A percentile compares a stretch with the other conserved stretches of the same genome.
phyloP scores from a whole-genome alignment of 2,113 vertebrate genomes.

The Eidolon helvum region DNA sequence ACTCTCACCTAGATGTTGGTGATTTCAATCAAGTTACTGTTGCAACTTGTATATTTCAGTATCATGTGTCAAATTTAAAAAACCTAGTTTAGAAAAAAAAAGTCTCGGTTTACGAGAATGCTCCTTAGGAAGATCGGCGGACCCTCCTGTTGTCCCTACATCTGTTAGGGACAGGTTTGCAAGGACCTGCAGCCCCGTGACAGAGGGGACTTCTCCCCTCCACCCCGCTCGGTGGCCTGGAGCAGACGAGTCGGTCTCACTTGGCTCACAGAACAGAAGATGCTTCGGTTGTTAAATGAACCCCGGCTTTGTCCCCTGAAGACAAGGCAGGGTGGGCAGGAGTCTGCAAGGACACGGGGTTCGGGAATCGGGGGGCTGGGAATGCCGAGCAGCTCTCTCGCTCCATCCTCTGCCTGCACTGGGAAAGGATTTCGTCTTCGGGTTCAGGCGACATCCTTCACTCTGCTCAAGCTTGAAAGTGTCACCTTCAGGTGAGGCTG shows the following conservation, averaged over 20 bases:
- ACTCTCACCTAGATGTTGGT: background rate
- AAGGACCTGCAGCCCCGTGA: background rate
- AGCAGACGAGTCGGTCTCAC: too few relatives aligned
- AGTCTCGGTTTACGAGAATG: background rate
- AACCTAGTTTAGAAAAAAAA: background rate
- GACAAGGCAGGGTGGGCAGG: too few relatives aligned
- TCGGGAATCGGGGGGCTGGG: background rate
- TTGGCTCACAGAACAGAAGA: too few relatives aligned
- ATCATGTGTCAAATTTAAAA: background rate
- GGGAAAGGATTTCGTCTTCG: background rate
- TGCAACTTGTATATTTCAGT: background rate
- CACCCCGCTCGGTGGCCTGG: too few relatives aligned
- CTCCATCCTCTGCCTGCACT: rapidly evolving
- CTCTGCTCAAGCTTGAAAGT: background rate
- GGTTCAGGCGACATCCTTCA: rapidly evolving
- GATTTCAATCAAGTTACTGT: background rate
- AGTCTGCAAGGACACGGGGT: too few relatives aligned
- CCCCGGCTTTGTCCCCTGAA: too few relatives aligned
- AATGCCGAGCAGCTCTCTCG: rapidly evolving
- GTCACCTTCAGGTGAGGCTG: background rate
- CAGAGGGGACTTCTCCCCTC: rapidly evolving
- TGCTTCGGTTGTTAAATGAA: too few relatives aligned
- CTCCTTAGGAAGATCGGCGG: background rate
- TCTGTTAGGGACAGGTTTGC: too few relatives aligned
- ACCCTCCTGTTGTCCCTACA: too few relatives aligned